Base-by-base conservation (phyloP, 2,113 vertebrate genomes). In the Antigone vipio region DNA sequence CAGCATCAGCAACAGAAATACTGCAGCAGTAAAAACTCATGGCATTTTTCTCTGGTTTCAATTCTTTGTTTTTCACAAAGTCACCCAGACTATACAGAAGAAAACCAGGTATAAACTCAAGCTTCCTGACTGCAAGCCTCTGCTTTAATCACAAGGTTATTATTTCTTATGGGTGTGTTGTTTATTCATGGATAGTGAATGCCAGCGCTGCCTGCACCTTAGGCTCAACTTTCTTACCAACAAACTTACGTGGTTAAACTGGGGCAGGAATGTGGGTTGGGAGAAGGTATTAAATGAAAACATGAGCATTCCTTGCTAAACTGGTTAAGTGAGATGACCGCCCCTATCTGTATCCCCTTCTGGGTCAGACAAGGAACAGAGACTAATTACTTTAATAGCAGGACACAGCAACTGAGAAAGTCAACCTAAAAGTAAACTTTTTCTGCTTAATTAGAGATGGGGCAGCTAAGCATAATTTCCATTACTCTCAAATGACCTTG, bases 321-420 rank as follows among this genome's bases (percentile, higher is more conserved):
- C 93, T 49, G 89, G 94, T 94, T 91, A 75, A 92, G 89, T 40
- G 52, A 84, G 89, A 89, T 72, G 66, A 72, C 86, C 86, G 3
- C 40, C 44, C 79, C 77, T 92, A 74, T 84, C 91, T 91, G 35
- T 21, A 75, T 71, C 44, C 18, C 15, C 14, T 74, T 89, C 68
- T 89, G 68, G 68, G 44, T 87, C 73, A 85, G 86, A 81, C 38
- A 60, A 67, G n/a, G 35, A 83, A 68, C 76, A 64, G 59, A 91
- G 29, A 78, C 12, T 34, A 56, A 92, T 89, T 87, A 86, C 18
- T 67, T 83, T 67, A 96, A 89, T 60, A 82, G 79, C 84, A 96
- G 56, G 60, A 71, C 60, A 81, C 23, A 52, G 76, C 44, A 89
- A 27, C 23, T 14, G 52, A 81, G 86, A 87, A 95, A 94, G 52